Evolutionary conservation across 2,113 vertebrate genomes (phyloP), one percentile per base, ranked within the genome.

Genomic region (Crypturellus undulatus): DNA sequence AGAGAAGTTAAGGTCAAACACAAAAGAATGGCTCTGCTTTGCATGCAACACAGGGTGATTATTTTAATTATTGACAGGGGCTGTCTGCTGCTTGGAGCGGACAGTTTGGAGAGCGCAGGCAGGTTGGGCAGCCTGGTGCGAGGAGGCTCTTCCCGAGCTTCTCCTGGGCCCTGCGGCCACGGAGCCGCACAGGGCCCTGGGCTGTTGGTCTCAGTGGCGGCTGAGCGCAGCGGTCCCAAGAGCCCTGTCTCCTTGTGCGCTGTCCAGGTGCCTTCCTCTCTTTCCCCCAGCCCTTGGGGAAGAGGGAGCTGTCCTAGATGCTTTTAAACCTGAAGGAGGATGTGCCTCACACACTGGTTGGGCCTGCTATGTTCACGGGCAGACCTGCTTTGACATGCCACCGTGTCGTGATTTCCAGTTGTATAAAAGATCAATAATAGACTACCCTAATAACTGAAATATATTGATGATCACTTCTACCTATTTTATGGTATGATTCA

Each of bases 191-290:
- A 1, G 8, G 2, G 0, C 2, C 34, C 32, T 43, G 36, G 17
- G 10, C 8, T 7, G 52, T 51, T 5, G 1, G 26, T 21, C 65
- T 42, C 9, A 34, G 36, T 1, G 2, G 12, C 76, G n/a, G 14
- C 17, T 38, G 20, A 6, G 24, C 7, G 12, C 16, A 0, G 3
- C 32, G n/a, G 22, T 32, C 72, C 8, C n/a, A 60, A 47, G 30
- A 43, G 36, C 0, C 0, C 5, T 38, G 21, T 22, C 28, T 47
- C 26, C 42, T 40, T 1, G 5, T 0, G 1, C 26, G 28, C 59
- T 24, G 12, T 18, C 43, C 30, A 40, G 58, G 28, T 0, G 0
- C 10, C 0, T 19, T 83, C 26, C 30, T 49, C 54, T 32, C 16
- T 18, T 54, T 9, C 21, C 32, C 30, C 7, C n/a, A 63, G 34